Base-by-base conservation (phyloP, 1,140 invertebrate genomes). In the Brachionus paranguensis region DNA sequence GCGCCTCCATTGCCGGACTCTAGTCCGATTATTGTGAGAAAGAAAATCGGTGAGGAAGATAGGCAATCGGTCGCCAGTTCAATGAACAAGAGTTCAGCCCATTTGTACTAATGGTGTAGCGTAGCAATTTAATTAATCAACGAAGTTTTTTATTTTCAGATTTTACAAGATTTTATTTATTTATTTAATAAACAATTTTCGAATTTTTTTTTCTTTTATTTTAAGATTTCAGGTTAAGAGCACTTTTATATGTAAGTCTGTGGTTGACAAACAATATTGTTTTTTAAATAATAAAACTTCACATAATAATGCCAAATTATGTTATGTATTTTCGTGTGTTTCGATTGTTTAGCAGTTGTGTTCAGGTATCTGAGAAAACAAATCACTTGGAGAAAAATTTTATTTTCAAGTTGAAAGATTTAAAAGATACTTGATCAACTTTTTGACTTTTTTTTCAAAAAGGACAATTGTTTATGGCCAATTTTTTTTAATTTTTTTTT, bases 11-110 rank as follows among this genome's bases (percentile, higher is more conserved):
- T 43, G 12, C 68, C 68, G 33, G 37, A 72, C 17, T 43, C 37
- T 2, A 72, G 68, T 43, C 37, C 68, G 6, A 43, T 43, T 17
- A 72, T 72, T 72, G 37, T 72, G 17, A 37, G 68, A 17, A 72
- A 72, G 43, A 72, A 72, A 11, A 14, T 72, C 3, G 47, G 14
- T 41, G 68, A 72, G 5, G 68, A 72, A 41, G 68, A 72, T 41
- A 37, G 68, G 33, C 68, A 72, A 43, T 72, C 68, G 17, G n/a
- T 72, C 33, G 68, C 68, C 17, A 72, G 68, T 72, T 72, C 68
- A 72, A 72, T 72, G 68, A 72, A 72, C n/a, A 72, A 72, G 17
- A 43, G 68, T 20, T 72, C 68, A 20, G 68, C 68, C 17, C 68
- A 72, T 72, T 72, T 72, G 17, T 72, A 72, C 37, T 72, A 72